Percentiles rank a stretch among this genome's conserved stretches.
These are phyloP conservation scores for Hyperopisus bebe DNA, from an alignment of 2,113 vertebrate genomes.

Conservation along the genomic window DNA sequence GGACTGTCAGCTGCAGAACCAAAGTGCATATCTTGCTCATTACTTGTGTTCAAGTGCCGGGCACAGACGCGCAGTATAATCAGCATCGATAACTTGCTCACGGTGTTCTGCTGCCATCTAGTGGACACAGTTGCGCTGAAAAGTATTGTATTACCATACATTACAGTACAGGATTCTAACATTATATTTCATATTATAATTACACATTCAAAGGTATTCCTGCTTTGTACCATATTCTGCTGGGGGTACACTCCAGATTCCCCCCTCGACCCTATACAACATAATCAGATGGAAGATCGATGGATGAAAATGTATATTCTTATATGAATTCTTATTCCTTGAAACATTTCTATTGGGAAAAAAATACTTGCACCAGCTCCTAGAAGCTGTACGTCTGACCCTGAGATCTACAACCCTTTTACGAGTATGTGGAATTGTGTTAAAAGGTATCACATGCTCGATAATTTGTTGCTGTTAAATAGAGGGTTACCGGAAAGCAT, in stretches of 20 bases:
- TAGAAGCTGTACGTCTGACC: not conserved
- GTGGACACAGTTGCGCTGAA: constrained; percentile 2
- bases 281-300: not conserved
- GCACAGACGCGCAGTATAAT: not conserved
- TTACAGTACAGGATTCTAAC: not conserved
- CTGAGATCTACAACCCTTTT: not conserved
- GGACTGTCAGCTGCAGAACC: not conserved
- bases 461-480: not conserved
- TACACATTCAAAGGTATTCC: not conserved
- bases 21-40: not conserved
- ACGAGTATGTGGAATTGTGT: not conserved
- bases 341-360: not conserved
- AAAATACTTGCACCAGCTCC: not conserved
- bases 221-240: not conserved
- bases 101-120: constrained; percentile 24
- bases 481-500: not conserved
- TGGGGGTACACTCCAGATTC: not conserved
- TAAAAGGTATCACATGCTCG: not conserved
- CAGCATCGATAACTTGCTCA: not conserved
- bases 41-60: not conserved
- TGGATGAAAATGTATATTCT: not conserved
- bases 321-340: not conserved
- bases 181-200: not conserved
- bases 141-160: not conserved
- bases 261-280: not conserved